phyloP scores from a whole-genome alignment of 2,113 vertebrate genomes.

The Shinisaurus crocodilurus region DNA sequence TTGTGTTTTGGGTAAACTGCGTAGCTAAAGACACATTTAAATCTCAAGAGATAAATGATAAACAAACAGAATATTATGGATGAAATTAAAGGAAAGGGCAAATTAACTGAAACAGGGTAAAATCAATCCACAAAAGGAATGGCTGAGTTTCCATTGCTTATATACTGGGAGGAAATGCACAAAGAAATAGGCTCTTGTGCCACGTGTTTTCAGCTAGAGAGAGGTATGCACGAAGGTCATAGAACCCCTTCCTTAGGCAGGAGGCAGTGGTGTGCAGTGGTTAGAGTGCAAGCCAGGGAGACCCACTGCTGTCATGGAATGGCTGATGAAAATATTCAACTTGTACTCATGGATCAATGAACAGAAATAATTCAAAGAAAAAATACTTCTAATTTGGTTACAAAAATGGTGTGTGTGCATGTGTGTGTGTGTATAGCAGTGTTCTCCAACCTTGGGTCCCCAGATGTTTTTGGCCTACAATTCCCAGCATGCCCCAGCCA shows the following conservation, averaged over 20 bases:
- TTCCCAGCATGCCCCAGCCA: too few species aligned
- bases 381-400: too few species aligned
- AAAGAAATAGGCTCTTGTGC: not conserved
- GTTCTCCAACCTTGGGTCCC: too few species aligned
- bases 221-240: not conserved
- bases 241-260: too few species aligned
- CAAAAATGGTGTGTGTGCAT: too few species aligned
- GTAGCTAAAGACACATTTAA: not conserved
- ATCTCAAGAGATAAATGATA: not conserved
- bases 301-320: not conserved
- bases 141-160: not conserved
- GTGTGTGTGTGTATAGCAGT: too few species aligned
- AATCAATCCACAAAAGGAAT: slow-evolving; percentile 24
- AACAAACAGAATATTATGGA: slow-evolving; percentile 16
- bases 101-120: not conserved
- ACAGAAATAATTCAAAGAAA: too few species aligned
- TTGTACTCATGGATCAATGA: too few species aligned
- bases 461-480: too few species aligned
- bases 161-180: not conserved
- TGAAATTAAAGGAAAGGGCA: not conserved
- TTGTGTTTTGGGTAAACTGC: rapidly evolving
- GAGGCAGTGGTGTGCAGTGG: too few species aligned
- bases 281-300: too few species aligned
- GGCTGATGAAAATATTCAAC: too few species aligned
- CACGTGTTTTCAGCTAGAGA: not conserved